Evolutionary conservation across 2,888 invertebrate genomes (phyloP).

Genomic region (Stegana nigrithorax): DNA sequence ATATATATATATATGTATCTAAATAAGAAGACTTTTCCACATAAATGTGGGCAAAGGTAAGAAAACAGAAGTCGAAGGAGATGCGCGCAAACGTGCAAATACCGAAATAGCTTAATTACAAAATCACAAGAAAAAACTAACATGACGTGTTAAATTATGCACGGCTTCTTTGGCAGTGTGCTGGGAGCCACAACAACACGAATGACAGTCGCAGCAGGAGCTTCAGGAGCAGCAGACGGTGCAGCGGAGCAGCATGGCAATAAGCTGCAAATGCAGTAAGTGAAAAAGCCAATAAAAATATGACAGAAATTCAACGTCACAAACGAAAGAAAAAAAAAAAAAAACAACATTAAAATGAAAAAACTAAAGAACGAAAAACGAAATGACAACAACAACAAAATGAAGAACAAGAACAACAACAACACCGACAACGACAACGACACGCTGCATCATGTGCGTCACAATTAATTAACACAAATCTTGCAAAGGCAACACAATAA

Average conservation of each 20-base stretch:
- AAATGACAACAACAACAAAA: neutral
- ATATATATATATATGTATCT: no score
- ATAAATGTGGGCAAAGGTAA: neutral
- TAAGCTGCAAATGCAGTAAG: neutral
- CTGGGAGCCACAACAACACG: neutral
- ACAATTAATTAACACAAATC: slow-evolving; percentile 12
- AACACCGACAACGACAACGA: neutral
- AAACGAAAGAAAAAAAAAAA: neutral
- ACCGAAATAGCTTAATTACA: slow-evolving; percentile 8
- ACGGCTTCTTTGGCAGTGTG: neutral
- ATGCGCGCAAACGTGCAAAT: neutral
- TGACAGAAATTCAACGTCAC: neutral
- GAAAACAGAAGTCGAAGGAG: neutral
- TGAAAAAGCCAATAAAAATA: neutral
- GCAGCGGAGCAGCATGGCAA: neutral
- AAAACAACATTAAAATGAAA: neutral
- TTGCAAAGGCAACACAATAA: neutral
- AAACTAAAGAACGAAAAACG: neutral
- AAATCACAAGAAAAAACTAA: neutral
- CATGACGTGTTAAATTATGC: slow-evolving; percentile 5
- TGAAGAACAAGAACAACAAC: neutral
- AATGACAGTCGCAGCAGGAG: neutral
- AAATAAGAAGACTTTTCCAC: neutral
- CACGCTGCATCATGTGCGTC: neutral
- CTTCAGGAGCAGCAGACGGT: neutral